phyloP scores from a whole-genome alignment of 2,113 vertebrate species.

The Colaptes auratus region DNA sequence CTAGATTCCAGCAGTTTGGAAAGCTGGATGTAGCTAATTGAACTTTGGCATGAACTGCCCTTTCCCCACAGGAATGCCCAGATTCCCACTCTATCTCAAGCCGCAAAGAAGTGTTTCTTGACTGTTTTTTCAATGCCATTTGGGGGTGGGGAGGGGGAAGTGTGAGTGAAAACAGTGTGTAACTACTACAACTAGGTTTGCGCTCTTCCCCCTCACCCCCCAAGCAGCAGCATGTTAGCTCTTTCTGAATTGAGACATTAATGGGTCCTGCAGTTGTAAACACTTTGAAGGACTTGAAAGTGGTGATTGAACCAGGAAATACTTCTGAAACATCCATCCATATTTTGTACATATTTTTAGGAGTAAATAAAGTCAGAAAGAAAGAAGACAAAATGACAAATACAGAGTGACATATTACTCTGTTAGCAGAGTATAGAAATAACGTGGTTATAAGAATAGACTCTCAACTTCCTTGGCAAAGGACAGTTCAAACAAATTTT shows the following conservation, averaged over 20 bases:
- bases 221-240: neutral
- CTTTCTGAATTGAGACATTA: neutral
- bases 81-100: neutral
- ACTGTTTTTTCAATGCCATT: no score
- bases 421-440: neutral
- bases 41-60: fast-evolving
- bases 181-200: neutral
- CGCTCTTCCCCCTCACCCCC: no score
- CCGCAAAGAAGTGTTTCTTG: neutral
- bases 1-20: neutral
- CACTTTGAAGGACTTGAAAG: neutral
- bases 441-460: neutral
- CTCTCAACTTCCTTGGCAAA: neutral
- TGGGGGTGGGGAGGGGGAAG: no score
- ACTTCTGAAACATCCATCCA: neutral
- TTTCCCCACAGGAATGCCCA: neutral
- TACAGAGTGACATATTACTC: neutral
- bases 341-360: neutral
- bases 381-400: neutral
- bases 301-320: neutral
- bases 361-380: neutral
- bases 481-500: neutral
- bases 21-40: fast-evolving
- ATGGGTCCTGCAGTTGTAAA: neutral
- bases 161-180: neutral